Evolutionary conservation across 2,797 vertebrate genomes (phyloP), one percentile per base, ranked within the genome.

Genomic region (Characodon lateralis): DNA sequence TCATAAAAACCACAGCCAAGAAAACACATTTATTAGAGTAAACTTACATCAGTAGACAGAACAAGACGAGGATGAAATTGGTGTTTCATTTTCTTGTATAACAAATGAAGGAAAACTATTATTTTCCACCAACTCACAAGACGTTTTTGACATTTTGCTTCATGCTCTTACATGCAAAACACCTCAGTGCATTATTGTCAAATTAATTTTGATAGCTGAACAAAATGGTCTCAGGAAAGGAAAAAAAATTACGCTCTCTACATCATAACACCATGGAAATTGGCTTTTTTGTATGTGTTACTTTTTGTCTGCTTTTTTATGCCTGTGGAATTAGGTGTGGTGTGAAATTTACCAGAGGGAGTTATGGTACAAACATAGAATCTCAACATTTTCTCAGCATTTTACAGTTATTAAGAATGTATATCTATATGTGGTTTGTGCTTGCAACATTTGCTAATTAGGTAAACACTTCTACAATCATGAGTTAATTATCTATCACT

Each of bases 141-240:
- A 88, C 73, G 68, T 48, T 43, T 87, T 80, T 88, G 88, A 85
- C 89, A 87, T 89, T 85, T 87, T 66, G 76, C 78, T 79, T 86
- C 59, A 83, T 84, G 88, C 66, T 8, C 73, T 83, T 70, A 80
- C 78, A 83, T 86, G 71, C 80, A 82, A 89, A 91, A 87, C 71
- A 85, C 76, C 79, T 75, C 55, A 1, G 77, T 87, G 72, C 76
- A 80, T 90, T 84, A 89, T 88, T 87, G 89, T 89, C 88, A 89
- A 75, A 89, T 85, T 79, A 72, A 88, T 91, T 89, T 87, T 77
- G 71, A 87, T 84, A 77, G 79, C 65, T 22, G 43, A 74, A 73
- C 66, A 74, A 85, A 84, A 85, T 85, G 73, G 83, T 78, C 78
- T 58, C 70, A 74, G 41, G 46, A 51, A 77, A 22, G 66, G 73